These are phyloP conservation scores for Anseranas semipalmata DNA, from an alignment of 2,113 vertebrate species.

Conservation along the genomic window DNA sequence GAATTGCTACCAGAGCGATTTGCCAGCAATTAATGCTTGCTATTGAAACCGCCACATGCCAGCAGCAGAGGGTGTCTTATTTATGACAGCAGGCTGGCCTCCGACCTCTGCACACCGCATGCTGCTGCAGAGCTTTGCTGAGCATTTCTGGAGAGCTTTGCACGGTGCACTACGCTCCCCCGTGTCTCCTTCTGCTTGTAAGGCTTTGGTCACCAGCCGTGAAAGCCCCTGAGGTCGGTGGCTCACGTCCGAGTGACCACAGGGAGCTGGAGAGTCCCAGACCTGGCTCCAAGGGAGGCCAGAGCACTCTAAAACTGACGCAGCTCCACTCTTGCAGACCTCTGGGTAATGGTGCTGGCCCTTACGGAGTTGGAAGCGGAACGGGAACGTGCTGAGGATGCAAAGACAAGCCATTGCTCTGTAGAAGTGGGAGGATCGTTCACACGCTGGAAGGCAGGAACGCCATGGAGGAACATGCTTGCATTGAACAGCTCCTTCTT, in stretches of 20 bases:
- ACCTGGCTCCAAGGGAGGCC: neutral
- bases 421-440: neutral
- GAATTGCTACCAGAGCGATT: neutral
- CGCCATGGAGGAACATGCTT: fast-evolving
- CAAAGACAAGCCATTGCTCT: neutral
- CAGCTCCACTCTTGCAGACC: neutral
- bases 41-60: neutral
- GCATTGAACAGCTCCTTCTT: neutral
- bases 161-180: fast-evolving
- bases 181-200: neutral
- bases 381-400: neutral
- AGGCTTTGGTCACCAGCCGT: neutral
- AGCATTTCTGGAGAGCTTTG: neutral
- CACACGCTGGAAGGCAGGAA: neutral
- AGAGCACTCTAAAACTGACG: neutral
- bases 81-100: neutral
- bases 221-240: neutral
- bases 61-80: neutral
- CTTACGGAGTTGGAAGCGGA: neutral
- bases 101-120: neutral
- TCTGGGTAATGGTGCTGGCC: neutral
- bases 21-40: neutral
- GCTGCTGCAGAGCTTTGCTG: neutral
- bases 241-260: neutral
- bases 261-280: neutral